These are phyloP conservation scores for Lordiphosa fenestrarum DNA, from an alignment of 2,888 invertebrate species.

Conservation along the genomic window DNA sequence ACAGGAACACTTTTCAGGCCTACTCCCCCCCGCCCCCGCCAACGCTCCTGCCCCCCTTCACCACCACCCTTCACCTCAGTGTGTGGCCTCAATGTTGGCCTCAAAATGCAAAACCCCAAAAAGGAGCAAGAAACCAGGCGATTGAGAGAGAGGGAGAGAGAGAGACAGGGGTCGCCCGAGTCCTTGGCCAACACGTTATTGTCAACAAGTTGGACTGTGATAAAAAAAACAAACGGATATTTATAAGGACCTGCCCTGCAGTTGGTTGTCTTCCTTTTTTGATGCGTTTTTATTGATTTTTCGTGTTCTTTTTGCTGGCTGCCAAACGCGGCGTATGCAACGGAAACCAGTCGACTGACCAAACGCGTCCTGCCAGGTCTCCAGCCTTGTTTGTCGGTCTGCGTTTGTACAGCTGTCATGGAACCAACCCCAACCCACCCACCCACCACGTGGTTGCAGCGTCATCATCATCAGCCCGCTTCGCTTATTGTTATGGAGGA, in stretches of 20 bases:
- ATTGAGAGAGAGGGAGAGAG: too few species aligned
- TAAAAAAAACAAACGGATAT: slow-evolving; percentile 24
- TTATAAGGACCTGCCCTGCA: slow-evolving; percentile 10
- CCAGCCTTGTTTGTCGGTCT: slow-evolving; percentile 69
- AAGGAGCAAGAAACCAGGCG: slow-evolving; percentile 60
- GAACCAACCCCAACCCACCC: background rate
- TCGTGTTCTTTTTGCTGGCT: slow-evolving; percentile 57
- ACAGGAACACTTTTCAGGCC: slow-evolving; percentile 6
- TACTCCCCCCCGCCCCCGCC: background rate
- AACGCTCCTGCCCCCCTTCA: too few species aligned
- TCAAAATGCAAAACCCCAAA: slow-evolving; percentile 76
- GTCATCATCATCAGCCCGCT: slow-evolving; percentile 21
- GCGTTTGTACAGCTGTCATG: slow-evolving; percentile 65
- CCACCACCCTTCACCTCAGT: slow-evolving; percentile 32
- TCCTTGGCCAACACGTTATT: slow-evolving; percentile 43
- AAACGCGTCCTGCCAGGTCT: slow-evolving; percentile 65
- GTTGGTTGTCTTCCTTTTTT: slow-evolving; percentile 5
- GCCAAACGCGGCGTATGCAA: slow-evolving; percentile 57
- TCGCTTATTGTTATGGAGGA: slow-evolving; percentile 19
- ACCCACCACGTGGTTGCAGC: slow-evolving; percentile 18
- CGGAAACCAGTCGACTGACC: slow-evolving; percentile 78
- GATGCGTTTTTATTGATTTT: slow-evolving; percentile 48
- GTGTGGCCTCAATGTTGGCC: slow-evolving; percentile 77
- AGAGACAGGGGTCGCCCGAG: slow-evolving; percentile 5
- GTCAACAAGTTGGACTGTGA: slow-evolving; percentile 73